Evolutionary conservation across 35 echinoderm and acorn worm species (phyloP).

Genomic region (Lytechinus pictus): DNA sequence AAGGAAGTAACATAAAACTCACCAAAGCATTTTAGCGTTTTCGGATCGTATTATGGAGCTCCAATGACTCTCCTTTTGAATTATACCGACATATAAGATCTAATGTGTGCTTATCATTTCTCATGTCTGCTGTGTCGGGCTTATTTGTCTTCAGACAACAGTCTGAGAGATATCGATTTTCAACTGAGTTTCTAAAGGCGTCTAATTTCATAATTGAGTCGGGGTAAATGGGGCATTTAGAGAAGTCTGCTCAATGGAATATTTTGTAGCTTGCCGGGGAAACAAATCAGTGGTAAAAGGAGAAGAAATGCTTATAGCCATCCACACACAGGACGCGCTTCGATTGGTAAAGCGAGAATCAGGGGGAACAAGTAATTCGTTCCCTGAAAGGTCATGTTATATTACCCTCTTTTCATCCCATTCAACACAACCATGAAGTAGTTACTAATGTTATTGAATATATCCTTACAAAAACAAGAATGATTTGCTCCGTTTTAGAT

Average conservation of each 20-base stretch:
- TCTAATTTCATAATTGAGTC: slow-evolving; percentile 48
- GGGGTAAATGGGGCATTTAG: slow-evolving; percentile 32
- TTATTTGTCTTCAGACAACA: slow-evolving; percentile 16
- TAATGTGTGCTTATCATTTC: slow-evolving; percentile 38
- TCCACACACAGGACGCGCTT: not conserved
- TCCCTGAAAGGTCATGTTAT: not conserved
- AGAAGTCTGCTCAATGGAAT: slow-evolving; percentile 1
- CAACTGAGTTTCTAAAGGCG: not conserved
- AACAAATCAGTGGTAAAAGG: not conserved
- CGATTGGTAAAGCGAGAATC: not conserved
- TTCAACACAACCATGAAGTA: not conserved
- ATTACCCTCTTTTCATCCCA: not conserved
- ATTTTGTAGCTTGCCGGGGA: slow-evolving; percentile 1
- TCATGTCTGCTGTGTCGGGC: slow-evolving; percentile 26
- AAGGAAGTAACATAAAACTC: slow-evolving; percentile 25
- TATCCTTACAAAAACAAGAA: not conserved
- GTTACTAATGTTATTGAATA: slow-evolving; percentile 7
- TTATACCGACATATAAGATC: slow-evolving; percentile 38
- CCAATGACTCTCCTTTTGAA: not conserved
- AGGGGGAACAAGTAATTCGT: not conserved
- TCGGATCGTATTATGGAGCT: slow-evolving; percentile 32
- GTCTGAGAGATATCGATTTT: slow-evolving; percentile 29
- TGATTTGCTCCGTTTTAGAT: not conserved
- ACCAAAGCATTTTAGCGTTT: slow-evolving; percentile 41
- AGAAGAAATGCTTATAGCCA: not conserved